Conservation (phyloP, 2,113 vertebrate species). For the Vidua macroura region DNA sequence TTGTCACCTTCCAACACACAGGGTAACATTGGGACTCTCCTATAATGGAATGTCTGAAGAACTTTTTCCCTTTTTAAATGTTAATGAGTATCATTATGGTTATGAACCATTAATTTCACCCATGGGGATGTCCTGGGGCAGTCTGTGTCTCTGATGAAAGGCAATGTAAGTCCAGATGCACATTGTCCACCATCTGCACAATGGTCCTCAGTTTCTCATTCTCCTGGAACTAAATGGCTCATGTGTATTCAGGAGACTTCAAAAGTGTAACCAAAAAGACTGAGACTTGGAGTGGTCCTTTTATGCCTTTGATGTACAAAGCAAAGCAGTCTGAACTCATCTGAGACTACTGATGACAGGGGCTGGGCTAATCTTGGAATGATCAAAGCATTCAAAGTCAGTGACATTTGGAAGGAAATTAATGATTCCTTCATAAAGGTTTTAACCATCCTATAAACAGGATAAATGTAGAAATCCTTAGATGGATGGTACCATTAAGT, state of each 20-base stretch:
- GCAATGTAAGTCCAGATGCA: neutral
- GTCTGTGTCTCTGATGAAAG: conserved; percentile 38
- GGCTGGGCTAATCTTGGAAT: conserved; percentile 73
- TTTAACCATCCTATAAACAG: conserved; percentile 70
- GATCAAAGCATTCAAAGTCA: conserved; percentile 77
- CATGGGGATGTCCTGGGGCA: neutral
- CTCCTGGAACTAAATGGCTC: conserved; percentile 44
- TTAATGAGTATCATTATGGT: neutral
- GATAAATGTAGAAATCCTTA: conserved; percentile 65
- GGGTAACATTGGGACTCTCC: neutral
- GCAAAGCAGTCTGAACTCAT: conserved; percentile 76
- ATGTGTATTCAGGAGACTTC: conserved; percentile 73
- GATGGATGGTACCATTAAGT: conserved; percentile 66
- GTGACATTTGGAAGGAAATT: conserved; percentile 78
- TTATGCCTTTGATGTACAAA: conserved; percentile 80
- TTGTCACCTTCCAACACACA: neutral
- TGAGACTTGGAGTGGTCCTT: conserved; percentile 63
- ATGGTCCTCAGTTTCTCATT: conserved; percentile 17
- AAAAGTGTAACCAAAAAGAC: conserved; percentile 64
- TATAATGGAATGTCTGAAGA: neutral
- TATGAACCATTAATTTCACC: neutral
- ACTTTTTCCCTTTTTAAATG: neutral
- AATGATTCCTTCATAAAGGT: conserved; percentile 70
- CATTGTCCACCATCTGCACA: conserved; percentile 25
- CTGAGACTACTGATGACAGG: conserved; percentile 74